These are phyloP conservation scores for Galeopsomyia nigrocyanea DNA, from an alignment of 2,888 invertebrate species.

Conservation along the genomic window DNA sequence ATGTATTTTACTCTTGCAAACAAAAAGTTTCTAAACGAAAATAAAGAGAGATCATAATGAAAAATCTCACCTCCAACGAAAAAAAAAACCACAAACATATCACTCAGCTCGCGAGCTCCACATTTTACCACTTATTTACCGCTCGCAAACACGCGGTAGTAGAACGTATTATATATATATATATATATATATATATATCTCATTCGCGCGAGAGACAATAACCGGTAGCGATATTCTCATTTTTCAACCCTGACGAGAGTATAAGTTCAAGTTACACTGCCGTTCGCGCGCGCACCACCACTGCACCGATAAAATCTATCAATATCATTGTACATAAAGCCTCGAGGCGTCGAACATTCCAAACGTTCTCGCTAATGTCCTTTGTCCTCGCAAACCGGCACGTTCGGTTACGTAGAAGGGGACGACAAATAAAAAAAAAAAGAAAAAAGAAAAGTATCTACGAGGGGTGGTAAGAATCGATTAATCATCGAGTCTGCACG, in stretches of 20 bases:
- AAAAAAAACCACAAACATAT: slow-evolving; percentile 10
- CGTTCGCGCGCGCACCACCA: not conserved
- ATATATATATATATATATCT: slow-evolving; percentile 24
- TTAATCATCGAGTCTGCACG: slow-evolving; percentile 28
- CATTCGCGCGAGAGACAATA: slow-evolving; percentile 6
- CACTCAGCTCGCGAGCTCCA: not conserved
- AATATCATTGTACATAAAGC: no score
- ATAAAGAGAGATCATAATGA: not conserved
- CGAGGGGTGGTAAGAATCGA: slow-evolving; percentile 17
- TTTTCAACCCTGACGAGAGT: not conserved
- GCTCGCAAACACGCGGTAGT: slow-evolving; percentile 16
- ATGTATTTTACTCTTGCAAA: no score
- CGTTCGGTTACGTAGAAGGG: not conserved
- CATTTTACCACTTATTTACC: slow-evolving; percentile 40
- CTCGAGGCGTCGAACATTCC: no score
- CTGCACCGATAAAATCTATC: no score
- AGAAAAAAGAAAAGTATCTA: no score
- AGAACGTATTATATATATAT: no score
- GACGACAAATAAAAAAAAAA: not conserved
- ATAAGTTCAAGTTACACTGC: slow-evolving; percentile 37
- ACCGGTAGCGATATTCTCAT: slow-evolving; percentile 8
- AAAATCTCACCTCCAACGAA: not conserved
- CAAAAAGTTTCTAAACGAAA: no score
- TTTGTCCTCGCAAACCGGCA: slow-evolving; percentile 29
- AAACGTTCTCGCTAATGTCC: slow-evolving; percentile 1